These are phyloP conservation scores for Sarcophaga rosellei DNA, from an alignment of 2,888 invertebrate species.

Conservation along the genomic window DNA sequence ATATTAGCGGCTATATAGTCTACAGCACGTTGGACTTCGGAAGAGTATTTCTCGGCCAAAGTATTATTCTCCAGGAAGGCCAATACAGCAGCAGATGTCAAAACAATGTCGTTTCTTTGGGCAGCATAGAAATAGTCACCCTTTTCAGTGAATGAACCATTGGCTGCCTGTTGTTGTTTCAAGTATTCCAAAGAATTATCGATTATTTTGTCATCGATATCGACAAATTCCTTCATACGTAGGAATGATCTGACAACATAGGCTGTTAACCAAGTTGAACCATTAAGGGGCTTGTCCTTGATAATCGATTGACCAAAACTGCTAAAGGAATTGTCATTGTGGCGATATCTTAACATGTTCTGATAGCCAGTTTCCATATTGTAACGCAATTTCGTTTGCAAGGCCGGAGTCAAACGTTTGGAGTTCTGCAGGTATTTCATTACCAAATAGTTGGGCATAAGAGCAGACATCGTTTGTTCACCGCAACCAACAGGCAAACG, in stretches of 20 bases:
- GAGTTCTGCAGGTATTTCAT: slow-evolving; percentile 88
- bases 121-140: slow-evolving; percentile 88
- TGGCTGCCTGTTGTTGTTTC: slow-evolving; percentile 85
- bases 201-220: slow-evolving; percentile 86
- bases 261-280: slow-evolving; percentile 91
- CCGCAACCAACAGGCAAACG: slow-evolving; percentile 87
- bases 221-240: slow-evolving; percentile 86
- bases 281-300: slow-evolving; percentile 81
- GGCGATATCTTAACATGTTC: slow-evolving; percentile 92
- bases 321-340: slow-evolving; percentile 94
- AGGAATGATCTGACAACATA: slow-evolving; percentile 90
- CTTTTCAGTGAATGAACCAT: slow-evolving; percentile 90
- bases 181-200: slow-evolving; percentile 87
- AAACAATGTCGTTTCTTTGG: slow-evolving; percentile 85
- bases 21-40: slow-evolving; percentile 88
- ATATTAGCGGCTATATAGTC: slow-evolving; percentile 88
- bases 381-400: slow-evolving; percentile 83
- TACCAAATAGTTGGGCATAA: slow-evolving; percentile 87
- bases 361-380: slow-evolving; percentile 94
- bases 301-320: slow-evolving; percentile 85
- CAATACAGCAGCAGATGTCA: slow-evolving; percentile 89
- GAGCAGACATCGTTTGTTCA: slow-evolving; percentile 87
- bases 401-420: slow-evolving; percentile 85
- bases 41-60: slow-evolving; percentile 82
- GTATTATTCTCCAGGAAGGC: slow-evolving; percentile 86